Evolutionary conservation across 2,888 invertebrate species (phyloP).

Genomic region (Pseudococcus viburni): DNA sequence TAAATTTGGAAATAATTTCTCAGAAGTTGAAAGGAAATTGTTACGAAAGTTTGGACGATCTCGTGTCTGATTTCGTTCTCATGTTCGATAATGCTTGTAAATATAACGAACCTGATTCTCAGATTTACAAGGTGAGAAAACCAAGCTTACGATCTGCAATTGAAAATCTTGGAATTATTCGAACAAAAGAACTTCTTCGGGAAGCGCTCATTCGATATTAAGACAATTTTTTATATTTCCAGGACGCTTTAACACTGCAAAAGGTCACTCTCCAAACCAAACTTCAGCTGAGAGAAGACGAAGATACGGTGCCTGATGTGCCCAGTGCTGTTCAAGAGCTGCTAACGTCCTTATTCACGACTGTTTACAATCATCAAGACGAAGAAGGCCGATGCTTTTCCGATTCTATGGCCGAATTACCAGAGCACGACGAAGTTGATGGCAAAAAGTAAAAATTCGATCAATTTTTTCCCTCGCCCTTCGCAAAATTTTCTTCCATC

Average conservation of each 20-base stretch:
- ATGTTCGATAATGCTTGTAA: constrained; percentile 98
- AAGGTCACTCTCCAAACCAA: constrained; percentile 93
- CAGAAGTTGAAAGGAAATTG: constrained; percentile 78
- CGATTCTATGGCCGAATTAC: constrained; percentile 94
- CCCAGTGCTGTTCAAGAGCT: constrained; percentile 91
- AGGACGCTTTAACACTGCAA: constrained; percentile 93
- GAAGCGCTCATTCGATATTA: too few relatives aligned
- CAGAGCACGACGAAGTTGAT: constrained; percentile 86
- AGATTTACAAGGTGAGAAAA: constrained; percentile 85
- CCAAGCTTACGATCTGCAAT: background rate
- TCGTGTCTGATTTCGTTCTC: constrained; percentile 89
- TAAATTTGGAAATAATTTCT: constrained; percentile 95
- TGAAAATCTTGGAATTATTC: too few relatives aligned
- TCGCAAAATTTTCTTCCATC: too few relatives aligned
- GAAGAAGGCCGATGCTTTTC: constrained; percentile 96
- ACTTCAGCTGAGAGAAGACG: constrained; percentile 85
- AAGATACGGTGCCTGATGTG: constrained; percentile 91
- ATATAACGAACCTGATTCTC: constrained; percentile 97
- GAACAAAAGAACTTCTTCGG: too few relatives aligned
- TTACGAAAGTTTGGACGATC: constrained; percentile 88
- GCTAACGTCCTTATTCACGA: constrained; percentile 90
- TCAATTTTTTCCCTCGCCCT: too few relatives aligned
- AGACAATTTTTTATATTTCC: background rate
- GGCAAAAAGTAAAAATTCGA: constrained; percentile 75
- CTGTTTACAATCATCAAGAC: constrained; percentile 94